Evolutionary conservation across 2,888 invertebrate species (phyloP).

Genomic region (Lampropteryx suffumata): DNA sequence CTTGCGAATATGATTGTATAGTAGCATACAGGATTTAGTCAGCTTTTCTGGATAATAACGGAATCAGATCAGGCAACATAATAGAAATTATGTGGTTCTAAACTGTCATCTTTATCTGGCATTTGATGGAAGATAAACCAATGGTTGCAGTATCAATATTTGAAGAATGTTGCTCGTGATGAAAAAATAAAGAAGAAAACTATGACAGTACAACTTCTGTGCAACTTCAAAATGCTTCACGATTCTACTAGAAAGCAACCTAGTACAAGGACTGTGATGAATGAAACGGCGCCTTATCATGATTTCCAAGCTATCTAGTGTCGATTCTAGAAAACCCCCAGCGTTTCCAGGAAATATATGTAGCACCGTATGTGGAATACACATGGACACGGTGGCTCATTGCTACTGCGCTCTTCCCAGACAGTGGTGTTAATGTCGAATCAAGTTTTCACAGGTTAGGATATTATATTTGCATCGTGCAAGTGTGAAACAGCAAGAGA

Average conservation of each 20-base stretch:
- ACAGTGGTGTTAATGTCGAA: conserved; percentile 77
- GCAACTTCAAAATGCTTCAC: conserved; percentile 7
- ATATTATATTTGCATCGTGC: conserved; percentile 52
- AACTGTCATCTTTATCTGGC: conserved; percentile 12
- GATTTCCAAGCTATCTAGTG: conserved; percentile 21
- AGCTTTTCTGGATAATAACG: neutral
- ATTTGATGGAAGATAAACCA: conserved; percentile 11
- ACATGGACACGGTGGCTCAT: conserved; percentile 52
- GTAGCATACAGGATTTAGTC: neutral
- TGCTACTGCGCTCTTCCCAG: conserved; percentile 58
- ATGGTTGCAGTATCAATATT: conserved; percentile 15
- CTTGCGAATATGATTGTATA: neutral
- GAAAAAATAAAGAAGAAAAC: conserved; percentile 27
- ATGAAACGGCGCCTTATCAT: conserved; percentile 31
- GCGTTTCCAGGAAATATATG: conserved; percentile 26
- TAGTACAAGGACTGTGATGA: conserved; percentile 31
- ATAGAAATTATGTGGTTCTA: conserved; percentile 3
- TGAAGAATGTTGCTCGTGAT: conserved; percentile 24
- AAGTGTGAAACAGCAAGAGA: conserved; percentile 51
- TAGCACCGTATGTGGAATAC: conserved; percentile 48
- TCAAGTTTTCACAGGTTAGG: conserved; percentile 81
- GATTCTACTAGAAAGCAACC: conserved; percentile 29
- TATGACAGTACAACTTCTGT: conserved; percentile 27
- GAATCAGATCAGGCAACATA: conserved; percentile 1
- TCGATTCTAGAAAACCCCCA: conserved; percentile 34